Base-by-base conservation (phyloP, 2,888 invertebrate species). In the Pollenia labialis region DNA sequence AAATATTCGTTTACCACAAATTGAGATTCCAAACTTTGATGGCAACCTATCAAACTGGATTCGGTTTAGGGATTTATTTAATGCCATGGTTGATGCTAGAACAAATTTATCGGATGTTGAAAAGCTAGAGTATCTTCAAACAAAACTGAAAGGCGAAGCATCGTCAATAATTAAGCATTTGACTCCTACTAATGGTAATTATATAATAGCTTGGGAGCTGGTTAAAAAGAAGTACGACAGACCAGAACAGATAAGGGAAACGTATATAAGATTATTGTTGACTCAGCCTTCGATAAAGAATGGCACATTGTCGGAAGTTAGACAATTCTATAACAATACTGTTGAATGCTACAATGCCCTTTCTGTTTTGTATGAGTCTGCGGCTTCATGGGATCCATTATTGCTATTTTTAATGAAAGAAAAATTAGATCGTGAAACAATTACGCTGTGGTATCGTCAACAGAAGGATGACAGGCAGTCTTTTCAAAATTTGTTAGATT, bases 61-160 rank as follows among this genome's bases (percentile, higher is more conserved):
- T 44, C 76, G 83, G 10, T 76, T 83, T 32, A 56, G 69, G 12
- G 82, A 83, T 77, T 62, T 82, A 7, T 83, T 82, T 60, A 44
- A 52, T 46, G 84, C 76, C 4, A 84, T 84, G 77, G 71, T 87
- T 7, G 72, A 87, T 18, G 46, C 74, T 50, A 84, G 56, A 23
- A 44, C 60, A 14, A 79, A 46, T 66, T 58, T 84, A 11, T 76
- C 2, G 2, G 2, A 23, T 2, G 2, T 23, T 2, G 18, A 23
- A 1, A 2, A 18, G 18, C 18, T 18, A 18, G 18, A 18, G 18
- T 18, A 2, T 18, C 18, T 18, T 18, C 18, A 18, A 18, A 18
- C 18, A 18, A 18, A 18, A 18, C 18, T 18, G 2, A 18, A 18
- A 18, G 2, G 18, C 18, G 18, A 18, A 18, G 18, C 23, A 23